Base-by-base conservation (phyloP, 1,140 invertebrate species). In the Lepidurus couesii region DNA sequence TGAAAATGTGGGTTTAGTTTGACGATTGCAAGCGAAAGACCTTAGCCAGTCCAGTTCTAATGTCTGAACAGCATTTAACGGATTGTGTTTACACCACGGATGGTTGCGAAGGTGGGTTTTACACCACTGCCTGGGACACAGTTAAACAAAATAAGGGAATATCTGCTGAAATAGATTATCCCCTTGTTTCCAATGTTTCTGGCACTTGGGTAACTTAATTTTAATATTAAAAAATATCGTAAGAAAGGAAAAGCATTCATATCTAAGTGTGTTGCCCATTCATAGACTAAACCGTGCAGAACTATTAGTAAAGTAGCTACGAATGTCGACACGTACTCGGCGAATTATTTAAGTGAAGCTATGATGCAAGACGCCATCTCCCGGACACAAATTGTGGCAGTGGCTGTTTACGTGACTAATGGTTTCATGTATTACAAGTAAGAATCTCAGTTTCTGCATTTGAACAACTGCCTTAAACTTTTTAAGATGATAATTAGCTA, bases 21-120 rank as follows among this genome's bases (percentile, higher is more conserved):
- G 76, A 79, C 21, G 26, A 78, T 16, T 83, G 80, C 42, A 83
- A 79, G 45, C 81, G 78, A 42, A 82, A 73, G 0, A 79, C 75
- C 1, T 78, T 81, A 10, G 73, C 81, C n/a, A 75, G 80, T 42
- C 75, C 81, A 24, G 75, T 65, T 65, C 34, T 0, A 65, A n/a
- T 16, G 16, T 65, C 53, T 34, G 78, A 79, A 74, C 78, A 79
- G 34, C 34, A 75, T 1, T 26, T 79, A 6, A 74, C 75, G 4
- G 78, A 79, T 45, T 79, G 78, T 43, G 73, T 45, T 26, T 44
- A 79, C 24, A 11, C n/a, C 8, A 75, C 45, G 24, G 73, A 74
- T n/a, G 44, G 73, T 44, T 79, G 78, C 74, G 21, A 11, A 42
- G 78, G 78, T 47, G 78, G 78, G 0, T 79, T 74, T 74, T 79